These are phyloP conservation scores for Aricia agestis DNA, from an alignment of 1,140 invertebrate species.

Conservation along the genomic window DNA sequence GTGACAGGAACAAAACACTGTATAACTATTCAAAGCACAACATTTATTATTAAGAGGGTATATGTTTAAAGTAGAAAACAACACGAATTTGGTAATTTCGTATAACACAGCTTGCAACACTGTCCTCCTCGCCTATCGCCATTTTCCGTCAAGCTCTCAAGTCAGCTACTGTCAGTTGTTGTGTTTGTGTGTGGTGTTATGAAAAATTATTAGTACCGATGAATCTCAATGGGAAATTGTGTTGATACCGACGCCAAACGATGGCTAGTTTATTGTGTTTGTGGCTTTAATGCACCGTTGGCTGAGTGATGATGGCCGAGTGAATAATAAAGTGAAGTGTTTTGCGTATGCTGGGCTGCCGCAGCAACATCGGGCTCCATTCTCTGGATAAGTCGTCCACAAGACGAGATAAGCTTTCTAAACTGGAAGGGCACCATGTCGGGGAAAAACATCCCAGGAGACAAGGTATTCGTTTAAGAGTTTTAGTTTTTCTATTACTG, in stretches of 20 bases:
- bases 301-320: constrained; percentile 70
- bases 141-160: constrained; percentile 74
- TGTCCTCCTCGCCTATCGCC: constrained; percentile 35
- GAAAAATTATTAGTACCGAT: constrained; percentile 72
- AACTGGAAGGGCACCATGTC: constrained; percentile 66
- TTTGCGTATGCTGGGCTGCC: constrained; percentile 72
- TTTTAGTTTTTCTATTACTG: constrained; percentile 21
- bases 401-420: constrained; percentile 61
- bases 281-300: constrained; percentile 66
- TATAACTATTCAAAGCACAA: too few relatives aligned
- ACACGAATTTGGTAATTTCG: too few relatives aligned
- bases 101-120: too few relatives aligned
- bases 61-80: too few relatives aligned
- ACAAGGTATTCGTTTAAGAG: constrained; percentile 60
- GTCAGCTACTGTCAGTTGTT: constrained; percentile 69
- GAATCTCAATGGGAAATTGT: constrained; percentile 73
- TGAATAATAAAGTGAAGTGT: constrained; percentile 69
- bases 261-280: constrained; percentile 71
- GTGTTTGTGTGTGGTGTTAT: constrained; percentile 73
- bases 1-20: too few relatives aligned
- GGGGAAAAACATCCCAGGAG: constrained; percentile 70
- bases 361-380: constrained; percentile 68
- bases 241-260: constrained; percentile 64
- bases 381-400: constrained; percentile 69
- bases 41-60: too few relatives aligned